These are phyloP conservation scores for Antennarius maculatus DNA, from an alignment of 2,797 vertebrate genomes.

Conservation along the genomic window DNA sequence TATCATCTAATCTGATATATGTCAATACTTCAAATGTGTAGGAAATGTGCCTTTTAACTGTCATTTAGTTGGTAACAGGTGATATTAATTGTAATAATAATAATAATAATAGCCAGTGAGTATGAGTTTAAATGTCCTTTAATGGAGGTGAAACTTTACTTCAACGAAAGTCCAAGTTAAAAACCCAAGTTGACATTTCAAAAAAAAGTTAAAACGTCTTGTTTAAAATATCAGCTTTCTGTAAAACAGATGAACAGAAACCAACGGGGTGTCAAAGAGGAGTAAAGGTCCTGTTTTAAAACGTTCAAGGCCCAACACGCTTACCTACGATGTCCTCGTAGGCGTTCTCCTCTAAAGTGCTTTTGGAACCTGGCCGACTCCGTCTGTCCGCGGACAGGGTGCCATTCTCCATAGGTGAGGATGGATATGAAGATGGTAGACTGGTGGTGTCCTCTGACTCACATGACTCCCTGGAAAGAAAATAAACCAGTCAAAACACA, in stretches of 20 bases:
- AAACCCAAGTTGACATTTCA: background rate
- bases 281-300: constrained; percentile 2
- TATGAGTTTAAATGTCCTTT: background rate
- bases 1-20: background rate
- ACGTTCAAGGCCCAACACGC: constrained; percentile 40
- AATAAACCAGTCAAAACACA: constrained; percentile 36
- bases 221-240: background rate
- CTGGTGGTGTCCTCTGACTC: constrained; percentile 92
- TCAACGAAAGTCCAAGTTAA: background rate
- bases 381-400: constrained; percentile 80
- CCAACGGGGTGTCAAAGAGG: background rate
- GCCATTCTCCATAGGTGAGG: constrained; percentile 92
- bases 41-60: no score
- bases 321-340: constrained; percentile 99
- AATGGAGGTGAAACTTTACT: no score
- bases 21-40: background rate
- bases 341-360: constrained; percentile 98
- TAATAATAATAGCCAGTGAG: background rate
- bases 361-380: constrained; percentile 90
- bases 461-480: constrained; percentile 89
- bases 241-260: background rate
- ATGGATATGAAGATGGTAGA: constrained; percentile 87
- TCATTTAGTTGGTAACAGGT: no score
- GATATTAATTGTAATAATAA: no score
- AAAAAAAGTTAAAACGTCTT: background rate